phyloP scores from a whole-genome alignment of 2,797 vertebrate genomes.

The Diplodus puntazzo region DNA sequence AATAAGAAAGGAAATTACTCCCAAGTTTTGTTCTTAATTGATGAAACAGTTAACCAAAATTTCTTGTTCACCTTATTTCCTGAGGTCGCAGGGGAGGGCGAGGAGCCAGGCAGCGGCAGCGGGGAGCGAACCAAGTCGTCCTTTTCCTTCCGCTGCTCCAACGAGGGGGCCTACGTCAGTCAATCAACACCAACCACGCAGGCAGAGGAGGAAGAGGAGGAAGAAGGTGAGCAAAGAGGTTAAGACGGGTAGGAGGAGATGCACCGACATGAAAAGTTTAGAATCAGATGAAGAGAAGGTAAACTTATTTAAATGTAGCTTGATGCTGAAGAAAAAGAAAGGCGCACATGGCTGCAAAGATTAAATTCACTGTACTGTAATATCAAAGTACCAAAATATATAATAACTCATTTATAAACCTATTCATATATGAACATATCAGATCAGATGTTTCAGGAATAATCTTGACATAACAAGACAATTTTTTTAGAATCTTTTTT shows the following conservation, averaged over 20 bases:
- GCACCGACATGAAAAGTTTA: neutral
- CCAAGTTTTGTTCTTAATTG: no score
- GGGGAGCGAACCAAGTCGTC: slow-evolving; percentile 69
- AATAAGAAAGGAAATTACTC: neutral
- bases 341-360: no score
- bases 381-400: no score
- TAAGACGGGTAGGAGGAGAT: neutral
- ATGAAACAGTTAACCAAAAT: no score
- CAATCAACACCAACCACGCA: slow-evolving; percentile 26
- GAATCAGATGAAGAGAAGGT: neutral
- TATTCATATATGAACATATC: no score
- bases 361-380: no score
- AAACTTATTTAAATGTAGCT: neutral
- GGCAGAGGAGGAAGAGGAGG: neutral
- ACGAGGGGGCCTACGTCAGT: slow-evolving; percentile 70
- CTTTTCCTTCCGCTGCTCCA: slow-evolving; percentile 79
- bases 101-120: slow-evolving; percentile 56
- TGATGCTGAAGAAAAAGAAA: no score
- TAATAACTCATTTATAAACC: no score
- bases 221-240: neutral
- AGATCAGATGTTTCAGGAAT: no score
- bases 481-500: no score
- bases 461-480: no score
- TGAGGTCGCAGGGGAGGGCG: slow-evolving; percentile 51
- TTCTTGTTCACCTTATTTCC: slow-evolving; percentile 67